These are phyloP conservation scores for Catagonus wagneri DNA, from an alignment of 2,113 vertebrate species.

Conservation along the genomic window DNA sequence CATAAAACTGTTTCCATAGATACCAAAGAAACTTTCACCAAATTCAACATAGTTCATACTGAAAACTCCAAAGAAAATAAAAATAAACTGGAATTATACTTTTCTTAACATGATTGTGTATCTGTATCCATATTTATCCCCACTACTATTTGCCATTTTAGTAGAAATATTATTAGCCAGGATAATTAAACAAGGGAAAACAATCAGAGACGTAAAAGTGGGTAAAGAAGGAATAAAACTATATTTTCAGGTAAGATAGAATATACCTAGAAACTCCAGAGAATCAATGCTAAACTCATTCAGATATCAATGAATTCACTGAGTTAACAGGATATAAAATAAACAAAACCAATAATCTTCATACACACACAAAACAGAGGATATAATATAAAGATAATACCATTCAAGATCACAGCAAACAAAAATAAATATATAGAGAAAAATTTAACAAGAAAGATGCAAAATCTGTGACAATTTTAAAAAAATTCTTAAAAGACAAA, in stretches of 20 bases:
- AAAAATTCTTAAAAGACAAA: background rate
- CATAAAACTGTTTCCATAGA: background rate
- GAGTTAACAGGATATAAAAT: background rate
- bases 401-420: background rate
- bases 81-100: background rate
- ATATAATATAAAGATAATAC: background rate
- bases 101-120: background rate
- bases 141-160: background rate
- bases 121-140: background rate
- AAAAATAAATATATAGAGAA: background rate
- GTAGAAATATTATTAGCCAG: background rate
- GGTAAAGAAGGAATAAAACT: background rate
- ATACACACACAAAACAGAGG: background rate
- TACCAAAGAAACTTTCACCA: background rate
- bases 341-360: background rate
- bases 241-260: background rate
- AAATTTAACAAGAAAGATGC: background rate
- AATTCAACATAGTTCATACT: background rate
- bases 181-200: background rate
- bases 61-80: background rate
- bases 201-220: background rate
- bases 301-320: background rate
- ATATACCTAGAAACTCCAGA: background rate
- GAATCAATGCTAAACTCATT: background rate
- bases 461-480: background rate